A percentile compares a stretch with the other conserved stretches of the same genome.
phyloP scores from a whole-genome alignment of 1,140 invertebrate species.

The Streblospio benedicti region DNA sequence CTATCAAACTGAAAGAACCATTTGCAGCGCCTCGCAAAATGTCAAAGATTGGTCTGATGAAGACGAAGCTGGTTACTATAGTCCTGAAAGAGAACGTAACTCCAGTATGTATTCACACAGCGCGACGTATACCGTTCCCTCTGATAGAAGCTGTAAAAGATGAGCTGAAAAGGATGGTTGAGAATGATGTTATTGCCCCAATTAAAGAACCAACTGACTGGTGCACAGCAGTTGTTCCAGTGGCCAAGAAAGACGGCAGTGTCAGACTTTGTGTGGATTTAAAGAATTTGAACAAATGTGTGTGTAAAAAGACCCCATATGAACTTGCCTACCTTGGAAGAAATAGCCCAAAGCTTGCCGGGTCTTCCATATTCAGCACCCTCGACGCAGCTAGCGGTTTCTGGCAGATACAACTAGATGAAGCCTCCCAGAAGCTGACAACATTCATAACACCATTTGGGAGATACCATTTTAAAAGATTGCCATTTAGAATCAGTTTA shows the following conservation, averaged over 20 bases:
- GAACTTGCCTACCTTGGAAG: slow-evolving; percentile 23
- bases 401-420: slow-evolving; percentile 23
- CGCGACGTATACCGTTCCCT: no score
- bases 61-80: no score
- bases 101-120: no score
- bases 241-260: slow-evolving; percentile 18
- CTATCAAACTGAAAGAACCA: no score
- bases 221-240: slow-evolving; percentile 7
- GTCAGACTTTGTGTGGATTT: slow-evolving; percentile 26
- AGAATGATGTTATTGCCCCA: no score
- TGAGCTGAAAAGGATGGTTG: no score
- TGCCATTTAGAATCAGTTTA: slow-evolving; percentile 22
- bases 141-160: no score
- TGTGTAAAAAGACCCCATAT: slow-evolving; percentile 18
- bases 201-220: not conserved
- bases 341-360: slow-evolving; percentile 21
- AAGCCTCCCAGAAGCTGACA: slow-evolving; percentile 23
- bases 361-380: slow-evolving; percentile 24
- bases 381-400: slow-evolving; percentile 22
- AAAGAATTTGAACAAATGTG: slow-evolving; percentile 22
- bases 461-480: slow-evolving; percentile 18
- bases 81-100: no score
- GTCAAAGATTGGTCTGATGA: no score
- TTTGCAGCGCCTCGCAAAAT: no score
- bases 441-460: slow-evolving; percentile 23